phyloP scores from a whole-genome alignment of 2,113 vertebrate genomes.

The Ptychochromis oligacanthus region DNA sequence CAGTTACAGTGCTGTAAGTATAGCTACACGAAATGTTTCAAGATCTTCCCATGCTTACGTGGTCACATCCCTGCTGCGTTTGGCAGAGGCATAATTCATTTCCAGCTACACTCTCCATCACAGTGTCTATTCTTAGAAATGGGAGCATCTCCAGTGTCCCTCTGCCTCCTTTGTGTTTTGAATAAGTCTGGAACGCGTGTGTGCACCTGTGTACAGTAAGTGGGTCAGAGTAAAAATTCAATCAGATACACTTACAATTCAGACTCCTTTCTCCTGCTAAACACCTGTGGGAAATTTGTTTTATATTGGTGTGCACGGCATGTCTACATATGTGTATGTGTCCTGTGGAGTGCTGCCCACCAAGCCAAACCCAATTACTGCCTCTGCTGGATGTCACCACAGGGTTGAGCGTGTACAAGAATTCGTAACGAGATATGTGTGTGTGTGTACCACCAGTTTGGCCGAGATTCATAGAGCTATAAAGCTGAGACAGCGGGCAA shows the following conservation, averaged over 20 bases:
- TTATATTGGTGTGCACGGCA: not conserved
- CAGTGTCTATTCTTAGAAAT: slow-evolving; percentile 68
- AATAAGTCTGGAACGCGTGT: slow-evolving; percentile 32
- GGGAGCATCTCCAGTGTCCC: slow-evolving; percentile 54
- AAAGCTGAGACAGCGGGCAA: not conserved
- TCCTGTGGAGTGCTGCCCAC: not conserved
- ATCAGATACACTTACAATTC: slow-evolving; percentile 4
- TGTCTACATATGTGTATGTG: slow-evolving; percentile 2
- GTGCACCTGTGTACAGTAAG: slow-evolving; percentile 36
- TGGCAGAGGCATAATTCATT: slow-evolving; percentile 57
- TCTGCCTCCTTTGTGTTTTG: slow-evolving; percentile 47
- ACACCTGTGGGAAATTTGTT: rapidly evolving
- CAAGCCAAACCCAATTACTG: slow-evolving; percentile 25
- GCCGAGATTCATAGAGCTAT: not conserved
- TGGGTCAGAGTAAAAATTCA: slow-evolving; percentile 59
- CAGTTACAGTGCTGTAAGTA: not conserved
- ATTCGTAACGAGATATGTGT: not conserved
- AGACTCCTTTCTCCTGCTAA: not conserved
- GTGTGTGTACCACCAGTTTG: not conserved
- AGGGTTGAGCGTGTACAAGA: not conserved
- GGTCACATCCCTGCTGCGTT: slow-evolving; percentile 38
- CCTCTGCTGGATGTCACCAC: slow-evolving; percentile 24
- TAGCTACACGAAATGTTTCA: not conserved
- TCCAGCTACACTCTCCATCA: slow-evolving; percentile 48
- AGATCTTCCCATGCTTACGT: not conserved